A percentile compares a stretch with the other conserved stretches of the same genome.
These are phyloP conservation scores for Muscicapa adusta DNA, from an alignment of 2,113 vertebrate species.

Conservation along the genomic window DNA sequence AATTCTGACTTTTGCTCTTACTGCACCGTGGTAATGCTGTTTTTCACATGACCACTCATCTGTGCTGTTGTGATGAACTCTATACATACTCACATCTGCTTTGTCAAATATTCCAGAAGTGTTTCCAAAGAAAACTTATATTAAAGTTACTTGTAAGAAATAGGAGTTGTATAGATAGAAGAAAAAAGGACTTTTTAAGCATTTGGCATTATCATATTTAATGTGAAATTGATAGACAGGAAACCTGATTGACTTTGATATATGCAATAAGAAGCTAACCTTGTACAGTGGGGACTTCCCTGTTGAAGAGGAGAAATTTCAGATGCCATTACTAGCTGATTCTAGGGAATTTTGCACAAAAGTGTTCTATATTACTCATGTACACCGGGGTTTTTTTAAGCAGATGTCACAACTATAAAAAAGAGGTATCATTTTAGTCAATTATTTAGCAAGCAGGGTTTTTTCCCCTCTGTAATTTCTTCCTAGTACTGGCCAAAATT, in stretches of 20 bases:
- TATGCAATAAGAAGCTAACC: slow-evolving; percentile 29
- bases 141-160: neutral
- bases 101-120: neutral
- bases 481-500: slow-evolving; percentile 23
- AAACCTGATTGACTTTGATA: slow-evolving; percentile 47
- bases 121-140: neutral
- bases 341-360: slow-evolving; percentile 65
- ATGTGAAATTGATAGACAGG: slow-evolving; percentile 3
- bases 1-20: neutral
- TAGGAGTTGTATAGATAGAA: neutral
- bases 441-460: slow-evolving; percentile 25
- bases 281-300: slow-evolving; percentile 60
- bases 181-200: neutral
- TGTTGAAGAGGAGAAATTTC: slow-evolving; percentile 29
- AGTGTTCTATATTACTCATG: slow-evolving; percentile 51
- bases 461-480: slow-evolving; percentile 27
- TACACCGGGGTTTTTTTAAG: neutral
- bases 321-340: slow-evolving; percentile 50
- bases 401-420: slow-evolving; percentile 60
- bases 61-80: neutral
- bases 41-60: neutral
- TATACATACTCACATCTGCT: neutral
- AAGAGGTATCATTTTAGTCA: slow-evolving; percentile 36
- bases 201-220: neutral
- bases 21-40: neutral